Conservation (phyloP, 1,140 invertebrate genomes). For the Sitobion miscanthi region DNA sequence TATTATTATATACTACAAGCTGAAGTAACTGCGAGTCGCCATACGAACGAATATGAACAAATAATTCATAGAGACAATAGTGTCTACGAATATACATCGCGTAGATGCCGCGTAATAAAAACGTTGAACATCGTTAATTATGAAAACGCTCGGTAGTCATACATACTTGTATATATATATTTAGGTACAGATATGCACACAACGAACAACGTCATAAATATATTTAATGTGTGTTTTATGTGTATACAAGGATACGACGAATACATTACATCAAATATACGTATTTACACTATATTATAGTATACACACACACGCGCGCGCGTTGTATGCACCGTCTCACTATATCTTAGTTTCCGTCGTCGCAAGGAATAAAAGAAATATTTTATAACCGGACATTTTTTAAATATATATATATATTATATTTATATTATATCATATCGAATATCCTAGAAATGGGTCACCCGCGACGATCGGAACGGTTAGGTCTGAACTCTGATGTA, state of each 20-base stretch:
- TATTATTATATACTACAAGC: not conserved
- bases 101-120: not conserved
- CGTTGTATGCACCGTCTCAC: not conserved
- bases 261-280: conserved; percentile 29
- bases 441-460: conserved; percentile 25
- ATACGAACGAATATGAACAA: not conserved
- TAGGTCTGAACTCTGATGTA: not conserved
- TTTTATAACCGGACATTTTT: conserved; percentile 3
- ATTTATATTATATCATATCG: not conserved
- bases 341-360: conserved; percentile 32
- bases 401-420: not conserved
- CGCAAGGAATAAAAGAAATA: not conserved
- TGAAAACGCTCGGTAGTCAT: conserved; percentile 28
- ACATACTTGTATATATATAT: not conserved
- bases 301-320: not conserved
- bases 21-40: not conserved
- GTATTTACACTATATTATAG: not conserved
- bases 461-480: not conserved
- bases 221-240: conserved; percentile 41
- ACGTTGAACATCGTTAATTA: conserved; percentile 26
- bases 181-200: not conserved
- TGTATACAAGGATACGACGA: conserved; percentile 4
- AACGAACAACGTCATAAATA: conserved; percentile 37
- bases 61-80: not conserved
- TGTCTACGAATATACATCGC: not conserved